A percentile compares a stretch with the other conserved stretches of the same genome.
Conservation (phyloP, 2,888 invertebrate species). For the Neria commutata region DNA sequence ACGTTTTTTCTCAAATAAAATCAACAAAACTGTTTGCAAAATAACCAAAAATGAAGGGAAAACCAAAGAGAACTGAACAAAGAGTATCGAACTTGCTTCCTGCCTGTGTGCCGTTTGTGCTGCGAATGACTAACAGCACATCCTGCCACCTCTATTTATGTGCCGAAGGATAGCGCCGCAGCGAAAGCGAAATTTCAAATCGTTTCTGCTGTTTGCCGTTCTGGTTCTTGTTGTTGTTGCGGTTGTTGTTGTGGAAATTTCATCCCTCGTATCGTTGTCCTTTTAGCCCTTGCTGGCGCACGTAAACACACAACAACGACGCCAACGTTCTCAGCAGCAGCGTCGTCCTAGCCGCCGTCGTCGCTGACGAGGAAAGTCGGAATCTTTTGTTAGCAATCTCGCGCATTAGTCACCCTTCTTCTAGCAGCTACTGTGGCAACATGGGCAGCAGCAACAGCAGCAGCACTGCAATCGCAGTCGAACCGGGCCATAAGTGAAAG, state of each 20-base stretch:
- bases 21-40: slow-evolving; percentile 6
- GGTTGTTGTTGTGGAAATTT: slow-evolving; percentile 40
- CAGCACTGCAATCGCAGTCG: slow-evolving; percentile 1
- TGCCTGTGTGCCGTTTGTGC: slow-evolving; percentile 58
- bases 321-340: slow-evolving; percentile 24
- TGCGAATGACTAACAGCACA: slow-evolving; percentile 61
- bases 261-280: slow-evolving; percentile 58
- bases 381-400: slow-evolving; percentile 57
- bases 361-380: slow-evolving; percentile 39
- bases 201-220: slow-evolving; percentile 39
- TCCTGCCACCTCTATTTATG: slow-evolving; percentile 59
- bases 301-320: slow-evolving; percentile 22
- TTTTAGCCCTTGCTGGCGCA: slow-evolving; percentile 46
- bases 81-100: slow-evolving; percentile 36
- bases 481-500: slow-evolving; percentile 47
- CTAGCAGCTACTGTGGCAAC: no score
- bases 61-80: slow-evolving; percentile 27
- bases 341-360: slow-evolving; percentile 13
- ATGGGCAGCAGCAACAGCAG: no score
- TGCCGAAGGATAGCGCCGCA: slow-evolving; percentile 45
- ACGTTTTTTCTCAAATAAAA: background rate
- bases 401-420: slow-evolving; percentile 61
- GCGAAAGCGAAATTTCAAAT: slow-evolving; percentile 55
- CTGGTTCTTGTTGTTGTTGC: slow-evolving; percentile 28
- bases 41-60: slow-evolving; percentile 7